Conservation (phyloP, 2,797 vertebrate genomes). For the Xenopus petersii region DNA sequence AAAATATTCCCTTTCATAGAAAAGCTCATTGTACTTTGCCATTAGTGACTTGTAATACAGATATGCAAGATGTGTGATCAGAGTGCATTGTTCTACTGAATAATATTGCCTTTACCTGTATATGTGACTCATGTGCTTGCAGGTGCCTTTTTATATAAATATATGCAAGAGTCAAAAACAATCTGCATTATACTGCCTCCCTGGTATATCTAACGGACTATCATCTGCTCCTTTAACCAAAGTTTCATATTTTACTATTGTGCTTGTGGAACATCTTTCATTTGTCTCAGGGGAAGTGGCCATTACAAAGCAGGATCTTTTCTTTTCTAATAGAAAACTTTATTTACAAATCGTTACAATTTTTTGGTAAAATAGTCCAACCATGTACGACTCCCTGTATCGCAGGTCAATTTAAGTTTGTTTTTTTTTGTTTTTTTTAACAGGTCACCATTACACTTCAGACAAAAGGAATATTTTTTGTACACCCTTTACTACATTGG, state of each 20-base stretch:
- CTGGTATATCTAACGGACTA: too few species aligned
- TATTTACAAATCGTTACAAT: too few species aligned
- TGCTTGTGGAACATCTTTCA: slow-evolving; percentile 9
- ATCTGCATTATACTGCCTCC: too few species aligned
- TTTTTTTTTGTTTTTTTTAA: slow-evolving; percentile 31
- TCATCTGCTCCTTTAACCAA: too few species aligned
- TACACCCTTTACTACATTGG: slow-evolving; percentile 21
- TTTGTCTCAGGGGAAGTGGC: slow-evolving; percentile 44
- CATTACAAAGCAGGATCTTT: not conserved
- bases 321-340: too few species aligned
- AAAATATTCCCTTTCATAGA: too few species aligned
- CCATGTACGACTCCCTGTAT: slow-evolving; percentile 5
- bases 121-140: not conserved
- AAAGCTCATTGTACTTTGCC: too few species aligned
- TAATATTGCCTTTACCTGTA: not conserved
- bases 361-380: slow-evolving; percentile 7
- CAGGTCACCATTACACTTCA: slow-evolving; percentile 37
- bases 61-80: too few species aligned
- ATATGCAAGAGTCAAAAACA: not conserved
- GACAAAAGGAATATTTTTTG: slow-evolving; percentile 57
- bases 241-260: not conserved
- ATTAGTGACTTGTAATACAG: too few species aligned
- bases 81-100: not conserved
- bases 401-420: slow-evolving; percentile 30
- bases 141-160: not conserved